Evolutionary conservation across 2,113 vertebrate species (phyloP).

Genomic region (Progne subis): DNA sequence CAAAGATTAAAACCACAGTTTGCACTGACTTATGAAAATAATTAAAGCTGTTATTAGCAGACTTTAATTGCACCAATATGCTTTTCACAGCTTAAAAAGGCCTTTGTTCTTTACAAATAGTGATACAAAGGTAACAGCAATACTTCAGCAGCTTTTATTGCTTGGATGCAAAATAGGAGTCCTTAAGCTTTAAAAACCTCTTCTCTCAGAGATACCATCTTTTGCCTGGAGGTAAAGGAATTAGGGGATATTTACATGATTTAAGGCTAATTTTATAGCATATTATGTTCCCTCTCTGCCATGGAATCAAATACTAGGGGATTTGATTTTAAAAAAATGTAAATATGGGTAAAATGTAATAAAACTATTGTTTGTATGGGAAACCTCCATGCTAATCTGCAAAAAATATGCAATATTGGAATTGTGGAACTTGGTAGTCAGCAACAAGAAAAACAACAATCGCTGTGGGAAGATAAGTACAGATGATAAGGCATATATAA

Average conservation of each 20-base stretch:
- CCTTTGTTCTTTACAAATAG: slow-evolving; percentile 62
- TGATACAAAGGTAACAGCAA: slow-evolving; percentile 48
- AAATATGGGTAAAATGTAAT: slow-evolving; percentile 65
- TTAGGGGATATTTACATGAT: slow-evolving; percentile 66
- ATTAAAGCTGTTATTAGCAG: slow-evolving; percentile 46
- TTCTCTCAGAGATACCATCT: slow-evolving; percentile 66
- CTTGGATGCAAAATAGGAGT: slow-evolving; percentile 58
- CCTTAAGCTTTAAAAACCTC: slow-evolving; percentile 67
- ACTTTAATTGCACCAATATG: slow-evolving; percentile 60
- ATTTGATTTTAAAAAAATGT: slow-evolving; percentile 9
- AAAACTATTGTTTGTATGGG: slow-evolving; percentile 54
- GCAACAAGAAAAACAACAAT: slow-evolving; percentile 32
- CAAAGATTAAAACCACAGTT: slow-evolving; percentile 49
- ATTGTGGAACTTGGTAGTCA: slow-evolving; percentile 37
- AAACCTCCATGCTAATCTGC: slow-evolving; percentile 46
- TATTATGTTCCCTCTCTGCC: slow-evolving; percentile 54
- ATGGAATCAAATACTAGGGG: slow-evolving; percentile 56
- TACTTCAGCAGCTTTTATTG: slow-evolving; percentile 47
- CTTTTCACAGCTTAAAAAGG: slow-evolving; percentile 55
- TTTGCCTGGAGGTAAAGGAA: slow-evolving; percentile 67
- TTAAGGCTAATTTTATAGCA: slow-evolving; percentile 70
- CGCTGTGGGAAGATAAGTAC: slow-evolving; percentile 3
- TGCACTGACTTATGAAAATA: slow-evolving; percentile 60
- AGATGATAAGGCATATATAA: background rate
- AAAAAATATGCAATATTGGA: slow-evolving; percentile 44